These are phyloP conservation scores for Andricus curvator DNA, from an alignment of 2,888 invertebrate species.

Conservation along the genomic window DNA sequence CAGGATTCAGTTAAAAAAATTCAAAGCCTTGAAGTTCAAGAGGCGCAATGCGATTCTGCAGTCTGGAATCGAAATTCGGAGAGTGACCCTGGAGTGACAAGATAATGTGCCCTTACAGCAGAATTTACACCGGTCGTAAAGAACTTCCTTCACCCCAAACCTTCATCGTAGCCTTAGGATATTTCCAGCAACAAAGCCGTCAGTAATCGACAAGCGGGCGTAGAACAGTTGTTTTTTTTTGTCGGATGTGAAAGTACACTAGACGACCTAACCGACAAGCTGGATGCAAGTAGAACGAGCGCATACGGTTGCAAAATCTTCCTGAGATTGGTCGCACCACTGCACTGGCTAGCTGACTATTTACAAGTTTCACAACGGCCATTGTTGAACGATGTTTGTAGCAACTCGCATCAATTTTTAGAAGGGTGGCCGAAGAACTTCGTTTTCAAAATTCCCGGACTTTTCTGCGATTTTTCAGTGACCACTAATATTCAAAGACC, in stretches of 20 bases:
- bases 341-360: slow-evolving; percentile 56
- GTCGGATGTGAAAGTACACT: slow-evolving; percentile 67
- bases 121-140: slow-evolving; percentile 7
- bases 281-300: slow-evolving; percentile 71
- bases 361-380: slow-evolving; percentile 67
- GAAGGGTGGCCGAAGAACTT: slow-evolving; percentile 42
- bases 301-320: slow-evolving; percentile 68
- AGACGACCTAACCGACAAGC: slow-evolving; percentile 46
- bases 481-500: too few species aligned
- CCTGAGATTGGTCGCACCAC: slow-evolving; percentile 63
- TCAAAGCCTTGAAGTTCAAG: not conserved
- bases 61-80: slow-evolving; percentile 6
- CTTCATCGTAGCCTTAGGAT: slow-evolving; percentile 4
- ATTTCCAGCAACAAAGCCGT: slow-evolving; percentile 25
- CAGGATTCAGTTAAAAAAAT: not conserved
- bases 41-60: not conserved
- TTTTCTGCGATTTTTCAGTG: too few species aligned
- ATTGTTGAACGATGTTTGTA: slow-evolving; percentile 66
- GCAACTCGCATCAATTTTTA: slow-evolving; percentile 66
- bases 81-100: slow-evolving; percentile 1
- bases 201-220: slow-evolving; percentile 13
- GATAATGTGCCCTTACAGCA: not conserved
- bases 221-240: slow-evolving; percentile 59
- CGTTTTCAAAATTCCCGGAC: too few species aligned
- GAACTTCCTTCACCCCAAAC: not conserved